These are phyloP conservation scores for Laticauda colubrina DNA, from an alignment of 2,113 vertebrate genomes.

Conservation along the genomic window DNA sequence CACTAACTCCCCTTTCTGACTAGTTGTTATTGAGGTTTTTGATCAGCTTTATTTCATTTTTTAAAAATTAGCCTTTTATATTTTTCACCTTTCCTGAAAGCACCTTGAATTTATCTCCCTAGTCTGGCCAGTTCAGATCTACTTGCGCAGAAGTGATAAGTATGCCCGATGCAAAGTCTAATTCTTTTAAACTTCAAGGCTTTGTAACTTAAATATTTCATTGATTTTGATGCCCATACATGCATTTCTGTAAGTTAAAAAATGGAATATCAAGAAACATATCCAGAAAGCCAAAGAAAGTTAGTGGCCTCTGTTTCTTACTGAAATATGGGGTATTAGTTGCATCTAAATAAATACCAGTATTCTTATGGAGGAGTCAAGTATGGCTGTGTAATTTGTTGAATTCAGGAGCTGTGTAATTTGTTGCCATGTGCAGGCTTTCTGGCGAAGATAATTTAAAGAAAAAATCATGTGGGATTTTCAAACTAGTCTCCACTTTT, in stretches of 20 bases:
- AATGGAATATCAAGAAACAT: neutral
- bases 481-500: neutral
- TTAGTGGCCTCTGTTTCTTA: neutral
- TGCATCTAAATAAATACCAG: neutral
- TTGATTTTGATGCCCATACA: neutral
- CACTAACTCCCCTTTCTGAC: neutral
- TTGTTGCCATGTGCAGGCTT: neutral
- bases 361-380: neutral
- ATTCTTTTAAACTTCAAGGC: neutral
- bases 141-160: neutral
- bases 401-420: neutral
- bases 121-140: slow-evolving; percentile 5
- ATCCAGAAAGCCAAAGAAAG: neutral
- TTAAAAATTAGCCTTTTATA: neutral
- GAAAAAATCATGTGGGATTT: neutral
- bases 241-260: neutral
- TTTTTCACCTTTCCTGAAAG: neutral
- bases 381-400: neutral
- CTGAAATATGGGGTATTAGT: neutral
- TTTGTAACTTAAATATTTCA: neutral
- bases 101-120: neutral
- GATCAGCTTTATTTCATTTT: neutral
- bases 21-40: slow-evolving; percentile 12
- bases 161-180: neutral
- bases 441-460: neutral